Evolutionary conservation across 2,797 vertebrate species (phyloP).

Genomic region (Xyrichtys novacula): DNA sequence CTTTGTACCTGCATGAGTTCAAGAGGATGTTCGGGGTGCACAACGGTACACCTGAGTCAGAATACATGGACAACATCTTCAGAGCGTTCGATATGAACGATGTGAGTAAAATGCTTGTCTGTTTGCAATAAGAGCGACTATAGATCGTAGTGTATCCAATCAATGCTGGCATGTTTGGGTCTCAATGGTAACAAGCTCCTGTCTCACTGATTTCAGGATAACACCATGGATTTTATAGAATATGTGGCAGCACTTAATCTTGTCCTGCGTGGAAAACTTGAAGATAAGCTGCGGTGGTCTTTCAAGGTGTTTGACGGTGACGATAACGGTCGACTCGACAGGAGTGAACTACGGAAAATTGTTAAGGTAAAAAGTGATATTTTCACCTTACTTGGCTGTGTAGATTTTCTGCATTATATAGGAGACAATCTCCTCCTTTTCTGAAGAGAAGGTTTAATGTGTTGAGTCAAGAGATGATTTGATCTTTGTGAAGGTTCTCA

Average conservation of each 20-base stretch:
- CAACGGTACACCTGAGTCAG: conserved; percentile 48
- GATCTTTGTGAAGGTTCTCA: too few relatives aligned
- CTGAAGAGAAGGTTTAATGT: background rate
- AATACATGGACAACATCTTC: conserved; percentile 71
- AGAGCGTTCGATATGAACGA: conserved; percentile 72
- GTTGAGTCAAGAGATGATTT: background rate
- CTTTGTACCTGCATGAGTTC: conserved; percentile 71
- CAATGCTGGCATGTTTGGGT: background rate
- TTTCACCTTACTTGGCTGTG: background rate
- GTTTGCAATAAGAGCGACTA: background rate
- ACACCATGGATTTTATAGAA: conserved; percentile 71
- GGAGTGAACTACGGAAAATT: conserved; percentile 64
- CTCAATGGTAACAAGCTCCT: background rate
- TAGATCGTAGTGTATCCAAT: background rate
- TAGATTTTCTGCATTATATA: too few relatives aligned
- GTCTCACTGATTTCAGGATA: conserved; percentile 57
- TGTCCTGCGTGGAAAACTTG: conserved; percentile 69
- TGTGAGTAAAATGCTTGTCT: conserved; percentile 40
- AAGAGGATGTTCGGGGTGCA: conserved; percentile 73
- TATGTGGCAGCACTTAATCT: conserved; percentile 75
- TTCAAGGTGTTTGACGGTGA: conserved; percentile 77
- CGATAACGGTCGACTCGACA: conserved; percentile 67
- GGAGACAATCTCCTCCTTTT: too few relatives aligned
- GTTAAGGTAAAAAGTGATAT: conserved; percentile 48
- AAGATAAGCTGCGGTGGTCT: conserved; percentile 74